These are phyloP conservation scores for Ectemnius continuus DNA, from an alignment of 2,888 invertebrate species.

Conservation along the genomic window DNA sequence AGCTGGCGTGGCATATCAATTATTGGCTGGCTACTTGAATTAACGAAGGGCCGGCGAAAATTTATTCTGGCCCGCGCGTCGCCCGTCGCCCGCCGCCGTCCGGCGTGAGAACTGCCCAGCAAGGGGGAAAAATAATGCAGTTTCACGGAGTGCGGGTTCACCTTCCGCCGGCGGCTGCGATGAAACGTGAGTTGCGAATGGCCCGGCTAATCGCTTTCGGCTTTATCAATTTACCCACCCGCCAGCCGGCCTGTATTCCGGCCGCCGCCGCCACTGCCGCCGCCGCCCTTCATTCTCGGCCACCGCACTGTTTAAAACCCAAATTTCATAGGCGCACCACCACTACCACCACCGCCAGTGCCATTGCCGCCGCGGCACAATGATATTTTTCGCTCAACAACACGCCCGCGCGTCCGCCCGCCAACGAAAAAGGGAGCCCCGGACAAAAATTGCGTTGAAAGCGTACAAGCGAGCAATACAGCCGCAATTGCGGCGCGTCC, in stretches of 20 bases:
- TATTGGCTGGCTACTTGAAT: too few species aligned
- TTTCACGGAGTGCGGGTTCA: too few species aligned
- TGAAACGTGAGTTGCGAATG: constrained; percentile 1
- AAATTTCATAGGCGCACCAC: constrained; percentile 21
- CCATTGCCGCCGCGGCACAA: not conserved
- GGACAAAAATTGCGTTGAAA: constrained; percentile 34
- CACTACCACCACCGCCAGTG: too few species aligned
- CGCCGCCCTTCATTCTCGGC: constrained; percentile 18
- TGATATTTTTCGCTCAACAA: constrained; percentile 24
- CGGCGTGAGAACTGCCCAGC: too few species aligned
- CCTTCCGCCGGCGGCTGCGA: too few species aligned
- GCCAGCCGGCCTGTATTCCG: not conserved
- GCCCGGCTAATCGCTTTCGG: constrained; percentile 2
- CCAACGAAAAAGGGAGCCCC: too few species aligned
- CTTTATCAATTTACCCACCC: constrained; percentile 2
- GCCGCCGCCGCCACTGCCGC: too few species aligned
- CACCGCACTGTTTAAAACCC: constrained; percentile 32
- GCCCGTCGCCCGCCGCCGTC: too few species aligned
- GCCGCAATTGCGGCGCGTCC: constrained; percentile 27
- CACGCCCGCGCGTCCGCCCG: not conserved
- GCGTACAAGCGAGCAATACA: constrained; percentile 22
- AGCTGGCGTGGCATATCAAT: too few species aligned
- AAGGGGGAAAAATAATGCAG: too few species aligned
- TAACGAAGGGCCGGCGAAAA: too few species aligned
- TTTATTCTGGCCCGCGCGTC: too few species aligned